Evolutionary conservation across 2,888 invertebrate species (phyloP).

Genomic region (Zygothrica quintamaculata): DNA sequence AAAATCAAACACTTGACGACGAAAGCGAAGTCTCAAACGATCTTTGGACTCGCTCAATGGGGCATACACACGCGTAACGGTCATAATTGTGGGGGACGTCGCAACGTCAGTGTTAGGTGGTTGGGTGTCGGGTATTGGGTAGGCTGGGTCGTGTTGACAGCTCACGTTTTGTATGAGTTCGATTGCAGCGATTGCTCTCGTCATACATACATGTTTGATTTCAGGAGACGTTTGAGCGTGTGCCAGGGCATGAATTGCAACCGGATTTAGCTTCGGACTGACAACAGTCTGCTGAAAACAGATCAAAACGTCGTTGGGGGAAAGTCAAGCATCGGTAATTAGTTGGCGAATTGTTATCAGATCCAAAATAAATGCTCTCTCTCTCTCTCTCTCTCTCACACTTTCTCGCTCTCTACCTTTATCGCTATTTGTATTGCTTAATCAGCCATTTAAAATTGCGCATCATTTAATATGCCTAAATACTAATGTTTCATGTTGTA

Average conservation of each 20-base stretch:
- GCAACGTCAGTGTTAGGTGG: constrained; percentile 35
- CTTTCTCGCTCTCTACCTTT: constrained; percentile 10
- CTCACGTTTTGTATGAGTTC: constrained; percentile 57
- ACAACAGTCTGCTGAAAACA: constrained; percentile 6
- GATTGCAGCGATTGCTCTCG: constrained; percentile 20
- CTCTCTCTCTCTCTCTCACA: constrained; percentile 4
- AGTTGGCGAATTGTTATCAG: constrained; percentile 31
- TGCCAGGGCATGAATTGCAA: constrained; percentile 29
- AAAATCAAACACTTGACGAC: constrained; percentile 39
- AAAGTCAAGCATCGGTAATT: constrained; percentile 23
- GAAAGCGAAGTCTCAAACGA: constrained; percentile 16
- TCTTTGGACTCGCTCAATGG: constrained; percentile 43
- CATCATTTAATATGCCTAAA: constrained; percentile 49
- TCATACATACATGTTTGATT: constrained; percentile 22
- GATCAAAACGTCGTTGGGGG: constrained; percentile 31
- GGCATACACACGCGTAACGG: constrained; percentile 8
- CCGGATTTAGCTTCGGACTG: constrained; percentile 25
- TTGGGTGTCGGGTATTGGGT: no score
- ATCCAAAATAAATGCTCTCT: constrained; percentile 16
- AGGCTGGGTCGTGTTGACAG: constrained; percentile 18
- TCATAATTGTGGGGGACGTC: constrained; percentile 6
- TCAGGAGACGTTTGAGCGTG: constrained; percentile 34
- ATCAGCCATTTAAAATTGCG: constrained; percentile 58
- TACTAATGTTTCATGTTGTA: constrained; percentile 23
- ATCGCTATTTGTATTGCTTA: constrained; percentile 13